phyloP scores from a whole-genome alignment of 2,888 invertebrate species.

The Boloria selene region DNA sequence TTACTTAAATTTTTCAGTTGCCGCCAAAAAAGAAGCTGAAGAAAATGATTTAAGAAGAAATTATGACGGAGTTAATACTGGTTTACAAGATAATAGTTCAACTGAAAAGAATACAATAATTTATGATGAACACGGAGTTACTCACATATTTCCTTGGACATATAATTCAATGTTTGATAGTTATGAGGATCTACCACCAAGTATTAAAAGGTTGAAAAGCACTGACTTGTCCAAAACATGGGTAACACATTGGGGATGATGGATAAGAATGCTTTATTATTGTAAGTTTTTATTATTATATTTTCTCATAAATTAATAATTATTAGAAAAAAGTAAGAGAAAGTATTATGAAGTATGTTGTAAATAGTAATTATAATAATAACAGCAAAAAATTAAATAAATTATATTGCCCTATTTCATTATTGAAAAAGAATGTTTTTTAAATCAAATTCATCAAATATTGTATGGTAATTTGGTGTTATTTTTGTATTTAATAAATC shows the following conservation, averaged over 20 bases:
- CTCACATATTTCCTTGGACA: slow-evolving; percentile 79
- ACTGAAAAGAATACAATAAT: slow-evolving; percentile 51
- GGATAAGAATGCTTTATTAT: background rate
- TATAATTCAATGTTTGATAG: slow-evolving; percentile 75
- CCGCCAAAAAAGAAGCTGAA: background rate
- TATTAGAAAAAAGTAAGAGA: no score
- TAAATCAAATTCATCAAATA: no score
- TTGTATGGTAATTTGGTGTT: no score
- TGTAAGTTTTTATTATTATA: background rate
- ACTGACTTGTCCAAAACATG: slow-evolving; percentile 76
- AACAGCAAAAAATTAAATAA: no score
- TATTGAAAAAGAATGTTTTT: no score
- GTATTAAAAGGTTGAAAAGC: slow-evolving; percentile 79
- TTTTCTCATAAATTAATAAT: no score
- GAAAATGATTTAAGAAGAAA: background rate
- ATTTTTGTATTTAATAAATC: no score
- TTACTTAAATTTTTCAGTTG: no score
- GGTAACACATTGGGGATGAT: slow-evolving; percentile 82
- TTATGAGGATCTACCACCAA: slow-evolving; percentile 81
- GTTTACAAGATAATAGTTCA: background rate
- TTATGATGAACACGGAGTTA: slow-evolving; percentile 62
- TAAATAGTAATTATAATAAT: no score
- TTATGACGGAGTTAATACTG: background rate
- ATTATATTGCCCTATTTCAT: no score
- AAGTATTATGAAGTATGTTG: no score